Base-by-base conservation (phyloP, 1,140 invertebrate species). In the Conopomorpha cramerella region DNA sequence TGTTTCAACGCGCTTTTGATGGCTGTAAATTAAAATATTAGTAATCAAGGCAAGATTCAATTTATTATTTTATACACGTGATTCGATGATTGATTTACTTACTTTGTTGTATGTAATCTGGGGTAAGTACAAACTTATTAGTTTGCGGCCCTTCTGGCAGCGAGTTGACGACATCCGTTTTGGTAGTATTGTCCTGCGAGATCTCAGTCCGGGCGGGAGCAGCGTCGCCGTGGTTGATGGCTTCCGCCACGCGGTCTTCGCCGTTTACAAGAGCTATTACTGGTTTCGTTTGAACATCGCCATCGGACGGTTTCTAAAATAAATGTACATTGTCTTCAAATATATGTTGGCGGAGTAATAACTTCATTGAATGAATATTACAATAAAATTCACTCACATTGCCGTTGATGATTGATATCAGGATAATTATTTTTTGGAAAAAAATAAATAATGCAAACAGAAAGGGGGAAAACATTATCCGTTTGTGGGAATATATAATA, bases 61-160 rank as follows among this genome's bases (percentile, higher is more conserved):
- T n/a, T n/a, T n/a, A n/a, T n/a, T n/a, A n/a, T n/a, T n/a, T n/a
- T n/a, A n/a, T n/a, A n/a, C n/a, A n/a, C n/a, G n/a, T n/a, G n/a
- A n/a, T n/a, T n/a, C n/a, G n/a, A n/a, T n/a, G n/a, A n/a, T n/a
- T n/a, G n/a, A n/a, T n/a, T n/a, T 46, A 82, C 84, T 84, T 81
- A 91, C 88, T 91, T 80, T 93, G 89, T 60, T 93, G 90, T 57
- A 93, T 93, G 50, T 93, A 93, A 65, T 93, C 90, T 23, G 88
- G 88, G 4, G 92, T 93, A 3, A 93, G 71, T 43, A 92, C 85
- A 73, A 93, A 94, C 73, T 90, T 88, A 61, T 88, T 87, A 40
- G 74, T 74, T 46, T 48, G 66, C 27, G 43, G 34, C 14, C 49
- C 68, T 57, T 59, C 73, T 50, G 40, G 38, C 45, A 49, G 79